phyloP scores from a whole-genome alignment of 2,888 invertebrate species.

The Nebria brevicollis region DNA sequence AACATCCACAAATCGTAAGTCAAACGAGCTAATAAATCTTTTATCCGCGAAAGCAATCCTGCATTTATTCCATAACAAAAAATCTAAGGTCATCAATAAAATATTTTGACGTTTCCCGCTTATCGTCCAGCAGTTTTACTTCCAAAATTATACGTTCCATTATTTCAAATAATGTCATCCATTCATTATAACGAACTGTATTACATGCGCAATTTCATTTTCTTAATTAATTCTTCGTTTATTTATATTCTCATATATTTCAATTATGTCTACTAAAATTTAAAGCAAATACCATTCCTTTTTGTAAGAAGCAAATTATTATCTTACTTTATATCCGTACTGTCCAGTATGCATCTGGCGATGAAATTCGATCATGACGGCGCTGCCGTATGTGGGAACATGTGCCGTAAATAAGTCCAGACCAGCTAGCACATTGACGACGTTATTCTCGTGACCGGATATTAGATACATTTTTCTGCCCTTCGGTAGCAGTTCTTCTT shows the following conservation, averaged over 20 bases:
- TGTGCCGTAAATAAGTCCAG: conserved; percentile 64
- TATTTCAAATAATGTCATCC: conserved; percentile 10
- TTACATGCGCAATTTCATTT: background rate
- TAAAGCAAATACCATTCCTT: background rate
- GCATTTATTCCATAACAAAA: conserved; percentile 16
- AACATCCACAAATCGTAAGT: conserved; percentile 32
- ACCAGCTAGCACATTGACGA: conserved; percentile 65
- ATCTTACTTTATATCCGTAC: conserved; percentile 57
- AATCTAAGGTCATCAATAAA: conserved; percentile 35
- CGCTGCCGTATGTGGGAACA: conserved; percentile 58
- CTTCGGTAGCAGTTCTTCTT: conserved; percentile 50
- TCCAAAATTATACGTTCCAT: conserved; percentile 15
- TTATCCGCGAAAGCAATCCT: conserved; percentile 1
- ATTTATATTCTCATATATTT: too few relatives aligned
- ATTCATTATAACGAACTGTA: background rate
- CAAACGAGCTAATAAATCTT: conserved; percentile 33
- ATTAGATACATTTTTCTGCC: conserved; percentile 62
- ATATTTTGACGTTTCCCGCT: conserved; percentile 28
- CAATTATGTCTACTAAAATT: background rate
- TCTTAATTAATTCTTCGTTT: too few relatives aligned
- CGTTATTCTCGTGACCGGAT: conserved; percentile 69
- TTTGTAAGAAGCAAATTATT: background rate
- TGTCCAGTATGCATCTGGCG: conserved; percentile 50
- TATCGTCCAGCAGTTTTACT: conserved; percentile 12
- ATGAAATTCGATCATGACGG: conserved; percentile 58